phyloP scores from a whole-genome alignment of 2,113 vertebrate genomes.

The Ramphastos sulfuratus region DNA sequence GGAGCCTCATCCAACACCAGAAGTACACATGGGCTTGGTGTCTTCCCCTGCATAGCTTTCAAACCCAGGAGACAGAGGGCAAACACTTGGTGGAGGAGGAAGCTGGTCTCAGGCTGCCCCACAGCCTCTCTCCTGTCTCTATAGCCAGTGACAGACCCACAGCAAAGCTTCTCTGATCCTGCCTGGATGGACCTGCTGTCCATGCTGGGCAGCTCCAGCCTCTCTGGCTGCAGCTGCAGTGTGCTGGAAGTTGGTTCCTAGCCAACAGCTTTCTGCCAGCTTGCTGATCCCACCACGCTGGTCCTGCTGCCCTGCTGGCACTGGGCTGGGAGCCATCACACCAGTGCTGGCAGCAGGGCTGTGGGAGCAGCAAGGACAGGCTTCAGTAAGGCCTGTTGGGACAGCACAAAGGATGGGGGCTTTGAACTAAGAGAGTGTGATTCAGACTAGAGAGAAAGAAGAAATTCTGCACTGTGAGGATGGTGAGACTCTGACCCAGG shows the following conservation, averaged over 20 bases:
- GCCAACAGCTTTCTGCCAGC: not conserved
- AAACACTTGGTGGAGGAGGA: rapidly evolving
- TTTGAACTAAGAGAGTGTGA: not conserved
- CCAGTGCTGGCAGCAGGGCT: not conserved
- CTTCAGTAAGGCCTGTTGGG: not conserved
- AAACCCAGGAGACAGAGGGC: not conserved
- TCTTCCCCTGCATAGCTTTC: not conserved
- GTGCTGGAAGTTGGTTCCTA: not conserved
- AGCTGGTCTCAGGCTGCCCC: not conserved
- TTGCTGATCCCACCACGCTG: not conserved
- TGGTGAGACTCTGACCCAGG: not conserved
- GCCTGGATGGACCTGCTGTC: not conserved
- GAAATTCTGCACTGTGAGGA: not conserved
- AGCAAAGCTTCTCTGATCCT: not conserved
- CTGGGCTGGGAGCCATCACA: not conserved
- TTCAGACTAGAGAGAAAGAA: not conserved
- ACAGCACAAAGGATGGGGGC: not conserved
- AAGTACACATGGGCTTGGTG: not conserved
- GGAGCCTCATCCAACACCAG: not conserved
- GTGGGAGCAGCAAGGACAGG: not conserved
- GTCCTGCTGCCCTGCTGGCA: not conserved
- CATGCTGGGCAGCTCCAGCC: rapidly evolving
- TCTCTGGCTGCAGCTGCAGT: not conserved
- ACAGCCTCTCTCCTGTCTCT: not conserved
- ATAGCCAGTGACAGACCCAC: not conserved